These are phyloP conservation scores for Dendrocincla fuliginosa DNA, from an alignment of 2,797 vertebrate genomes.

Conservation along the genomic window DNA sequence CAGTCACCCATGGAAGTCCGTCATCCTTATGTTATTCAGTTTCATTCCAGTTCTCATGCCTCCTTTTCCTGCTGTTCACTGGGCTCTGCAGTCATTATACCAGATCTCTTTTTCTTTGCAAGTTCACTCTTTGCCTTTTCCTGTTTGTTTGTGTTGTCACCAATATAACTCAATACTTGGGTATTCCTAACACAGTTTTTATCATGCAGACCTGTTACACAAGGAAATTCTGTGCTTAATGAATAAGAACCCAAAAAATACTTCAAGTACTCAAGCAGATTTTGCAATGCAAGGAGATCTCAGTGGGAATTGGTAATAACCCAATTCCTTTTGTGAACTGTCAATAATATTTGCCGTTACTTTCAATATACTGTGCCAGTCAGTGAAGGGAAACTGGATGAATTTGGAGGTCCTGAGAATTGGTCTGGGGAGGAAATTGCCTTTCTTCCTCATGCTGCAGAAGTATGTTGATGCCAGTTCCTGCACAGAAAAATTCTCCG, in stretches of 20 bases:
- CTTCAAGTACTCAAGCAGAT: neutral
- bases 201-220: neutral
- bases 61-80: neutral
- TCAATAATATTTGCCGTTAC: neutral
- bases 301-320: neutral
- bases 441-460: neutral
- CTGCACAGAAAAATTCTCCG: neutral
- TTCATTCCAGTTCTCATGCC: neutral
- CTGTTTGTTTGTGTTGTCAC: neutral
- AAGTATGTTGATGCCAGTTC: neutral
- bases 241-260: neutral
- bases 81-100: neutral
- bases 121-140: neutral
- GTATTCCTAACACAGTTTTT: neutral
- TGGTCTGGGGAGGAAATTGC: neutral
- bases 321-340: neutral
- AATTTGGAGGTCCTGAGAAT: neutral
- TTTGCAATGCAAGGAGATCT: neutral
- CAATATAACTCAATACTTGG: accelerated
- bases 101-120: neutral
- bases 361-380: neutral
- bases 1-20: neutral
- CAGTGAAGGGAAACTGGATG: neutral
- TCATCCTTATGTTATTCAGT: neutral
- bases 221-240: neutral